phyloP scores from a whole-genome alignment of 2,797 vertebrate genomes.

The Hemitrygon akajei region DNA sequence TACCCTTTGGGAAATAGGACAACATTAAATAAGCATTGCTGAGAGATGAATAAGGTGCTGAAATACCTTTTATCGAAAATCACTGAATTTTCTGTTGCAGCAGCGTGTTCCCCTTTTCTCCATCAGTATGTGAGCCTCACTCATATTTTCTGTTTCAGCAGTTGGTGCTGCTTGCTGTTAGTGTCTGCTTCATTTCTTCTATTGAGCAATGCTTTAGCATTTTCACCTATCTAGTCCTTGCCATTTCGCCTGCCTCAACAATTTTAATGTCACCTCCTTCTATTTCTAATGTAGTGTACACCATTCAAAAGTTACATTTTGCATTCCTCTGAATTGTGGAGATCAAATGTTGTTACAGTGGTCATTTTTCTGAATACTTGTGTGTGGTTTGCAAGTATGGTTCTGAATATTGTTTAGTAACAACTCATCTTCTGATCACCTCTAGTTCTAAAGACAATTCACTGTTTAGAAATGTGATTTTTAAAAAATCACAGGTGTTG shows the following conservation, averaged over 20 bases:
- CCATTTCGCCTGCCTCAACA: not conserved
- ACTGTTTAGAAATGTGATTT: not conserved
- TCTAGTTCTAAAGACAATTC: not conserved
- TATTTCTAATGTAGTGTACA: not conserved
- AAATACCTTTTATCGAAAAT: too few relatives aligned
- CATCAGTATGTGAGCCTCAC: not conserved
- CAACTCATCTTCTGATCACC: not conserved
- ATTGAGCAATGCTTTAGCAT: not conserved
- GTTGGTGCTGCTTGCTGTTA: too few relatives aligned
- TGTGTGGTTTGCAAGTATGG: not conserved
- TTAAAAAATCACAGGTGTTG: too few relatives aligned
- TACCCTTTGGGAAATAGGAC: too few relatives aligned
- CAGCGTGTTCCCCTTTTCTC: too few relatives aligned
- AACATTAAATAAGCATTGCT: too few relatives aligned
- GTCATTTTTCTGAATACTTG: not conserved
- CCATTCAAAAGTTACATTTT: too few relatives aligned
- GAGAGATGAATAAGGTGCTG: too few relatives aligned
- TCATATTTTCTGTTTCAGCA: not conserved
- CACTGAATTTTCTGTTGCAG: too few relatives aligned
- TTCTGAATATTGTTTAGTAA: not conserved
- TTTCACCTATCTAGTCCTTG: not conserved
- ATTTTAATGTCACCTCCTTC: not conserved
- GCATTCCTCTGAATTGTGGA: too few relatives aligned
- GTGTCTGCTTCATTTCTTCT: too few relatives aligned
- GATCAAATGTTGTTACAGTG: not conserved